These are phyloP conservation scores for Nibea coibor DNA, from an alignment of 2,113 vertebrate species.

Conservation along the genomic window DNA sequence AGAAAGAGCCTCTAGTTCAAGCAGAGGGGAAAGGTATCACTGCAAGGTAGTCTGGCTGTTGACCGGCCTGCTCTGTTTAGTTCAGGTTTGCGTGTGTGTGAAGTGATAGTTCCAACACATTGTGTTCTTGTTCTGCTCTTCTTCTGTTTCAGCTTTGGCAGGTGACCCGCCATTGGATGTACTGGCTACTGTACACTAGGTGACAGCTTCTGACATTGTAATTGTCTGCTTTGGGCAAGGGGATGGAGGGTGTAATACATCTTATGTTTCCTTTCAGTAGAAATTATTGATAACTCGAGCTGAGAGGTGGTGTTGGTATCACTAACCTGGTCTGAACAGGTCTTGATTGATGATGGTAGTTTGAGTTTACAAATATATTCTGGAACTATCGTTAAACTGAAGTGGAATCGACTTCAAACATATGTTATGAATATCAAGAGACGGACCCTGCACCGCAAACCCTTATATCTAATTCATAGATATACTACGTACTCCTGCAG, in stretches of 20 bases:
- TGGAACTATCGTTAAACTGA: background rate
- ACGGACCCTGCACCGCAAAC: background rate
- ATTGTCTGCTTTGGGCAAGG: slow-evolving; percentile 76
- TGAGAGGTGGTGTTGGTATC: slow-evolving; percentile 58
- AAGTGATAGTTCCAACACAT: slow-evolving; percentile 82
- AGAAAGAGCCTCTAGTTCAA: slow-evolving; percentile 90
- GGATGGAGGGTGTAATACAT: slow-evolving; percentile 66
- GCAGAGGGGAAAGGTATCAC: slow-evolving; percentile 81
- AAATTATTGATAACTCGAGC: slow-evolving; percentile 78
- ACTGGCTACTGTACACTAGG: slow-evolving; percentile 71
- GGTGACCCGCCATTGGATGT: slow-evolving; percentile 74
- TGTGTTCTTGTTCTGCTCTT: slow-evolving; percentile 79
- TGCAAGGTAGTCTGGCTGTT: slow-evolving; percentile 61
- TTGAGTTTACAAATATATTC: slow-evolving; percentile 14
- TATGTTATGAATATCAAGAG: background rate
- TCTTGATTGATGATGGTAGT: slow-evolving; percentile 44
- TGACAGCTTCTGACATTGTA: slow-evolving; percentile 82
- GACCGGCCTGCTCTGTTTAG: slow-evolving; percentile 66
- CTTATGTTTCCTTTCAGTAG: slow-evolving; percentile 74
- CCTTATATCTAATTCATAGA: background rate
- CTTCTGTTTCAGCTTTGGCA: slow-evolving; percentile 80
- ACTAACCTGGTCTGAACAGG: slow-evolving; percentile 30
- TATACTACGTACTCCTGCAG: no score
- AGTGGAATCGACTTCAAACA: background rate
- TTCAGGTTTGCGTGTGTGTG: slow-evolving; percentile 71